Base-by-base conservation (phyloP, 2,113 vertebrate species). In the Nothoprocta pentlandii region DNA sequence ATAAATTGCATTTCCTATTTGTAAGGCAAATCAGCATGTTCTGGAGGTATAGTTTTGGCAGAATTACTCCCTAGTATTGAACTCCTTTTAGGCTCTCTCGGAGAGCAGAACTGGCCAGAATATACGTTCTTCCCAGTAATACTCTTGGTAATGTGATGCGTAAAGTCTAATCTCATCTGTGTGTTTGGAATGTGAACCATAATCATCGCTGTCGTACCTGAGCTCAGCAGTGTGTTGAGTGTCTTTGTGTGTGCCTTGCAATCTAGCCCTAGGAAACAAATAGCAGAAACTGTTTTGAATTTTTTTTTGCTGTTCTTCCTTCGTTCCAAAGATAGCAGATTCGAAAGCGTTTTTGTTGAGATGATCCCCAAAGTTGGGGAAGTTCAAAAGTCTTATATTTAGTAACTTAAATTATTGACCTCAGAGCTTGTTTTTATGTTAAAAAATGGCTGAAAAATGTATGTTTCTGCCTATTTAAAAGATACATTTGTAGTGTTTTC, bases 251-350 rank as follows among this genome's bases (percentile, higher is more conserved):
- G 49, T 28, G 23, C 80, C 87, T 73, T 56, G 17, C 16, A 91
- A 68, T 64, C 53, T 79, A 51, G 46, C 94, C 87, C 58, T 64
- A 54, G 79, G 91, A 94, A 89, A 93, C 32, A 94, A 89, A 92
- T 87, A 89, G 75, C 74, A 89, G 63, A 62, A 73, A 30, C 46
- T 91, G 56, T 92, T 94, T 75, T 56, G 25, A 87, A 76, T 63
- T 54, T 77, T 53, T 53, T 68, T n/a, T 66, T 62, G 4, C 23
- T 83, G 32, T 58, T 94, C 8, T 1, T 82, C 46, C 61, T 81
- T 78, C 78, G 78, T 95, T 95, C 87, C 89, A 95, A 78, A 94
- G 81, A 78, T 22, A 87, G 70, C 39, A 93, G 75, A 91, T 70
- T 77, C 58, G 51, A 0, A 0, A 85, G 23, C 10, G 41, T 74